These are phyloP conservation scores for Lycia hirtaria DNA, from an alignment of 2,888 invertebrate genomes.

Conservation along the genomic window DNA sequence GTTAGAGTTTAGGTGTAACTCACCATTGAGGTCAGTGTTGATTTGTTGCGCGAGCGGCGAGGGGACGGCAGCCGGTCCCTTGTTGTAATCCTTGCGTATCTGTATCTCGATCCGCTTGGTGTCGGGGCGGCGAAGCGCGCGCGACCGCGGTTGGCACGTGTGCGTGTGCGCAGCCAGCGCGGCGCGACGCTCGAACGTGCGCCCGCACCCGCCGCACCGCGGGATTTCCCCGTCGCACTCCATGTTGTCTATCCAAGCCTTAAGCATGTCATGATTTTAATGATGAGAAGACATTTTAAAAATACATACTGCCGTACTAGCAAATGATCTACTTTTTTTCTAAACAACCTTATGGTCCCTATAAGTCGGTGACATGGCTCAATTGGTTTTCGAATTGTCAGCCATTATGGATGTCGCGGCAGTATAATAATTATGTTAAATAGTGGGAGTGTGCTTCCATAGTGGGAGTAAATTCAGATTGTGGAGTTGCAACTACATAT, in stretches of 20 bases:
- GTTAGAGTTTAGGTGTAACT: not conserved
- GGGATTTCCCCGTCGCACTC: conserved; percentile 86
- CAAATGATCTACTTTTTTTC: no score
- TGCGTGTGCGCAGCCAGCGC: conserved; percentile 90
- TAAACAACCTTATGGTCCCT: no score
- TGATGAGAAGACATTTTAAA: no score
- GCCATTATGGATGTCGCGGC: no score
- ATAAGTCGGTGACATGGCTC: no score
- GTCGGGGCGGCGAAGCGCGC: conserved; percentile 59
- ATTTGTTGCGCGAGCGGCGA: conserved; percentile 1
- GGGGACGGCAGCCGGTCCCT: conserved; percentile 46
- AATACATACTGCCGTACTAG: no score
- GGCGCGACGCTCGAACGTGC: conserved; percentile 89
- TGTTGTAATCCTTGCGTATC: conserved; percentile 77
- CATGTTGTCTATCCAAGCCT: conserved; percentile 87
- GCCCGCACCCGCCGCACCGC: conserved; percentile 89
- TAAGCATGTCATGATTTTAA: not conserved
- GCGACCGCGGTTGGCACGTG: conserved; percentile 85
- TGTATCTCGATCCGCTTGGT: conserved; percentile 74
- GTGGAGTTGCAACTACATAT: no score
- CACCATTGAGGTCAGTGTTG: conserved; percentile 5
- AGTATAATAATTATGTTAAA: no score
- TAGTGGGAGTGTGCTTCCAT: no score
- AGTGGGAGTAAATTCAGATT: no score
- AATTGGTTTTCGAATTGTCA: no score